Evolutionary conservation across 2,888 invertebrate species (phyloP).

Genomic region (Diabrotica balteata): DNA sequence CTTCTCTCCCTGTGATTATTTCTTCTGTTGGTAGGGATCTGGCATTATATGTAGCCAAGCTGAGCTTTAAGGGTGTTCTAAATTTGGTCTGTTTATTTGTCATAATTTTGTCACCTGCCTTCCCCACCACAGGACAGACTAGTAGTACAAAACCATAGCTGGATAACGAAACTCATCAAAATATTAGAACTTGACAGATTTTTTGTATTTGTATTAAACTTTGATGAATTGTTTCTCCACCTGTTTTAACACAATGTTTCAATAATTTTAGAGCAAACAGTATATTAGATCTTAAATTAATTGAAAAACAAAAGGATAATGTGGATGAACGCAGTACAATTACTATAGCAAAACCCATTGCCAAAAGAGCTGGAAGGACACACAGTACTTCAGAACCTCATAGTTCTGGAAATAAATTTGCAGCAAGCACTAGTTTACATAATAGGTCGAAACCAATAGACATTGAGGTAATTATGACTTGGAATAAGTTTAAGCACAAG

Average conservation of each 20-base stretch:
- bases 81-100: too few species aligned
- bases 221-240: too few species aligned
- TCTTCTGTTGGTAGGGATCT: too few species aligned
- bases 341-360: constrained; percentile 64
- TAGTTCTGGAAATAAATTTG: constrained; percentile 57
- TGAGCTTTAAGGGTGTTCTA: too few species aligned
- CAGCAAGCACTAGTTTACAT: constrained; percentile 43
- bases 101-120: too few species aligned
- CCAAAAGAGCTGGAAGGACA: constrained; percentile 63
- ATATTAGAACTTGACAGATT: too few species aligned
- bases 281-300: constrained; percentile 75
- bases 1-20: too few species aligned
- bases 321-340: constrained; percentile 59
- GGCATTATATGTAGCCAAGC: too few species aligned
- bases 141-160: too few species aligned
- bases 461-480: constrained; percentile 45
- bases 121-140: too few species aligned
- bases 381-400: constrained; percentile 57
- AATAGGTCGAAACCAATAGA: constrained; percentile 58
- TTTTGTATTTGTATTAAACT: too few species aligned
- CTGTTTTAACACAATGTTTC: background rate
- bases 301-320: constrained; percentile 67
- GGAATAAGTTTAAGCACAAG: background rate
- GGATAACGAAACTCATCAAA: too few species aligned
- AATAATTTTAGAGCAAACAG: constrained; percentile 38